Percentiles rank a stretch among this genome's conserved stretches.
phyloP scores from a whole-genome alignment of 2,113 vertebrate genomes.

The Solea senegalensis region DNA sequence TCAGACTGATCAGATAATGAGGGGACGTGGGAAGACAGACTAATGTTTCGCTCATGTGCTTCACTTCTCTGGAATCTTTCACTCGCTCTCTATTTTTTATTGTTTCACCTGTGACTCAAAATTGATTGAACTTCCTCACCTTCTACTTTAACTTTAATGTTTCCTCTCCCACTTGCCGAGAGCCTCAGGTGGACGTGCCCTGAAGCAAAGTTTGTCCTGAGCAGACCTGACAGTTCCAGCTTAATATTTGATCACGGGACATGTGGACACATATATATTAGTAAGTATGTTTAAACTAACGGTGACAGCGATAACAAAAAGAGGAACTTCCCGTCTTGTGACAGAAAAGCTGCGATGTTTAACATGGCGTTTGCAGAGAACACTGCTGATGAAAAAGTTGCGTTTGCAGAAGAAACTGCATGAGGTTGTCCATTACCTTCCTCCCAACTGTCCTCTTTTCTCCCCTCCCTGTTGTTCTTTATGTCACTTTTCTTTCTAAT shows the following conservation, averaged over 20 bases:
- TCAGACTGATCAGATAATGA: conserved; percentile 28
- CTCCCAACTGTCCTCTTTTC: conserved; percentile 56
- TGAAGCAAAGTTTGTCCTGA: conserved; percentile 67
- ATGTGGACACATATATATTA: background rate
- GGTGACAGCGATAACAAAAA: background rate
- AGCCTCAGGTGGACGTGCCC: conserved; percentile 62
- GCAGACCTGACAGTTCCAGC: conserved; percentile 73
- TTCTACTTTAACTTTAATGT: background rate
- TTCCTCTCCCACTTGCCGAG: conserved; percentile 14
- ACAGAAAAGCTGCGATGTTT: conserved; percentile 20
- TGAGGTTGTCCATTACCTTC: conserved; percentile 71
- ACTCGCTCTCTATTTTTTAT: conserved; percentile 25
- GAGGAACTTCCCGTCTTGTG: conserved; percentile 20
- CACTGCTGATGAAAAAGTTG: conserved; percentile 64
- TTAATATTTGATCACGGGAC: conserved; percentile 81
- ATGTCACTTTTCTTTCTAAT: conserved; percentile 79
- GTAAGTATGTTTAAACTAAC: background rate
- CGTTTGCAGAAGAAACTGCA: conserved; percentile 65
- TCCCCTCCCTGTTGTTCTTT: conserved; percentile 41
- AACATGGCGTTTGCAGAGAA: conserved; percentile 46
- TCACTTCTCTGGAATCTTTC: conserved; percentile 7
- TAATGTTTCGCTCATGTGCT: conserved; percentile 39
- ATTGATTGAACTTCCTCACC: conserved; percentile 43
- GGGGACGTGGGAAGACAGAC: conserved; percentile 32
- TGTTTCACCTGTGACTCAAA: conserved; percentile 9